These are phyloP conservation scores for Dryobates pubescens DNA, from an alignment of 2,797 vertebrate species.

Conservation along the genomic window DNA sequence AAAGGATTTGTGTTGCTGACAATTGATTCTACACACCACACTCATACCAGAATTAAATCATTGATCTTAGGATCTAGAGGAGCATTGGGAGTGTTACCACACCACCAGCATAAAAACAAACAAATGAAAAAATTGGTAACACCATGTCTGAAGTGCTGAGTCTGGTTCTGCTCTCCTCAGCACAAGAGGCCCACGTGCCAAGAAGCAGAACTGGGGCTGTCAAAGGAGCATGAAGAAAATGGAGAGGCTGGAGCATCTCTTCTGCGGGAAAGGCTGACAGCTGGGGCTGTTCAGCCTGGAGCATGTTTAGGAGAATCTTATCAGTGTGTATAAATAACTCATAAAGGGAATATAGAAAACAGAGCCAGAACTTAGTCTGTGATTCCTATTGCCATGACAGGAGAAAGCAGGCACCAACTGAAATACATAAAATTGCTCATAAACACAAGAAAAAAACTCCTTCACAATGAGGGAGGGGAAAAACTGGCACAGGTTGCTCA, in stretches of 20 bases:
- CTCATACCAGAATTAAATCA: background rate
- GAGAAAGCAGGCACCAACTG: background rate
- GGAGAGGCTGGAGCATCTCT: background rate
- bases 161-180: background rate
- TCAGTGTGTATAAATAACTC: too few species aligned
- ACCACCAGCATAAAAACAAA: background rate
- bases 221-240: background rate
- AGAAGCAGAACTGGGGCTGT: background rate
- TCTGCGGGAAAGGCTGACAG: background rate
- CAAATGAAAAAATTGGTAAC: background rate
- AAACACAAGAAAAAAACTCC: background rate
- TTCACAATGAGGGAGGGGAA: background rate
- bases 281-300: too few species aligned
- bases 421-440: background rate
- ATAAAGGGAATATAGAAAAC: too few species aligned
- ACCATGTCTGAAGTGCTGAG: background rate
- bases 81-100: background rate
- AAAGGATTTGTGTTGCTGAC: background rate
- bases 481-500: too few species aligned
- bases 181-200: background rate
- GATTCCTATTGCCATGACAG: background rate
- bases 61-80: background rate
- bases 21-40: background rate
- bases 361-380: too few species aligned
- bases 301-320: too few species aligned